These are phyloP conservation scores for Epirrhoe alternata DNA, from an alignment of 2,888 invertebrate genomes.

Conservation along the genomic window DNA sequence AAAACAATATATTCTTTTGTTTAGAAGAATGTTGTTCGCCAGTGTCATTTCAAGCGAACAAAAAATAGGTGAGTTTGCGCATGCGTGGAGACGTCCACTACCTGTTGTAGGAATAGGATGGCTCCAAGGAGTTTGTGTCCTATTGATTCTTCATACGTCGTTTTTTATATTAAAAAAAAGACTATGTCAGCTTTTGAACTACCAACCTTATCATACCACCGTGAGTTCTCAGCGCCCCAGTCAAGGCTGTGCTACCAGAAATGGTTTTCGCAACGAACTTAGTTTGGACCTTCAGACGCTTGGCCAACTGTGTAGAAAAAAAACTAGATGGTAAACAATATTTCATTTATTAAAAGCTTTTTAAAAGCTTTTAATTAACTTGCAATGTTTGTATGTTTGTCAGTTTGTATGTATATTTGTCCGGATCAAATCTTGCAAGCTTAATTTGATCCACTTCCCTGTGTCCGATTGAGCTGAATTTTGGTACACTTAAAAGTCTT, in stretches of 20 bases:
- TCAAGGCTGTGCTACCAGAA: slow-evolving; percentile 9
- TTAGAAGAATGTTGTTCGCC: not conserved
- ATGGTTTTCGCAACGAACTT: slow-evolving; percentile 16
- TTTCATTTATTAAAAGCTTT: too few species aligned
- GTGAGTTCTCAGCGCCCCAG: not conserved
- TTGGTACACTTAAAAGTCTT: too few species aligned
- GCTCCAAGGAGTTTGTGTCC: not conserved
- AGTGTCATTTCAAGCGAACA: not conserved
- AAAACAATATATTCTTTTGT: not conserved
- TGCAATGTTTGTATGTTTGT: too few species aligned
- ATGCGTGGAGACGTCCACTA: not conserved
- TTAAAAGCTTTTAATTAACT: too few species aligned
- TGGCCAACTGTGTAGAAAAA: not conserved
- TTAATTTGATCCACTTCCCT: too few species aligned
- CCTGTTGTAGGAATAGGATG: not conserved
- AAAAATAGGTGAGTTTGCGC: not conserved
- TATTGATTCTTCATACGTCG: not conserved
- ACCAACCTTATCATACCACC: not conserved
- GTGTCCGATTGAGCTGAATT: too few species aligned
- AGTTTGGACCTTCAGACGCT: slow-evolving; percentile 11
- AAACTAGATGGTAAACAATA: too few species aligned
- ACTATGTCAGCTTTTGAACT: not conserved
- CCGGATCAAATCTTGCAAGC: too few species aligned
- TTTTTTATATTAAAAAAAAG: not conserved
- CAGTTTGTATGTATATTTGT: too few species aligned